A percentile compares a stretch with the other conserved stretches of the same genome.
Conservation (phyloP, 2,113 vertebrate species). For the Cebidichthys violaceus region DNA sequence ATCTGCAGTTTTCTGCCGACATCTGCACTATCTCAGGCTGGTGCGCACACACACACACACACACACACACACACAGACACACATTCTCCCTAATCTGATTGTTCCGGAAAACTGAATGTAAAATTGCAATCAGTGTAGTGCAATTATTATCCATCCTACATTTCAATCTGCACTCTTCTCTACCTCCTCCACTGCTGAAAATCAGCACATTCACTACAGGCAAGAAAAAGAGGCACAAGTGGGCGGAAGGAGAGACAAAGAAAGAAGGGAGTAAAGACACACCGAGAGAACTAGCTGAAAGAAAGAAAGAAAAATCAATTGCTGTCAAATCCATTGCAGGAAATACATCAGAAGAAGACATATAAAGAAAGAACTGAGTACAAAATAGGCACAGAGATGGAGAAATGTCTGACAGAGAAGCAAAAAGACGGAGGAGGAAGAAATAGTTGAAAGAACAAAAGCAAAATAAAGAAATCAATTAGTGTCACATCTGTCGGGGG, state of each 20-base stretch:
- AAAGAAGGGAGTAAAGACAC: slow-evolving; percentile 21
- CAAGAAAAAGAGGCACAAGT: slow-evolving; percentile 42
- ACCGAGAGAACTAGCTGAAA: slow-evolving; percentile 1
- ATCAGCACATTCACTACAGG: slow-evolving; percentile 47
- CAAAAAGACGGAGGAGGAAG: slow-evolving; percentile 13
- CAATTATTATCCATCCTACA: slow-evolving; percentile 74
- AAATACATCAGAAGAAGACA: slow-evolving; percentile 11
- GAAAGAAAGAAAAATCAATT: slow-evolving; percentile 27
- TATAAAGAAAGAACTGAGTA: neutral
- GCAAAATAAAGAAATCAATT: slow-evolving; percentile 57
- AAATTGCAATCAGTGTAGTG: slow-evolving; percentile 77
- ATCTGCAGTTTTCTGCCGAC: slow-evolving; percentile 70
- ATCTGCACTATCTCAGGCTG: slow-evolving; percentile 67
- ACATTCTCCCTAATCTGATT: slow-evolving; percentile 70
- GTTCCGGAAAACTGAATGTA: slow-evolving; percentile 75
- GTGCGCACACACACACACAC: slow-evolving; percentile 28
- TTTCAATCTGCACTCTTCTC: slow-evolving; percentile 59
- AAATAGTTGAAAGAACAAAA: slow-evolving; percentile 49
- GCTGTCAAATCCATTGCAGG: slow-evolving; percentile 30
- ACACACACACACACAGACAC: slow-evolving; percentile 20
- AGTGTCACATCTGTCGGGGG: slow-evolving; percentile 45
- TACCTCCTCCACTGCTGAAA: slow-evolving; percentile 51
- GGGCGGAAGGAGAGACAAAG: slow-evolving; percentile 45
- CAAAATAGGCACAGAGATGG: neutral
- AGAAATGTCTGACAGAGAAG: slow-evolving; percentile 9